Evolutionary conservation across 2,113 vertebrate species (phyloP), one percentile per base, ranked within the genome.

Genomic region (Myiagra hebetior): DNA sequence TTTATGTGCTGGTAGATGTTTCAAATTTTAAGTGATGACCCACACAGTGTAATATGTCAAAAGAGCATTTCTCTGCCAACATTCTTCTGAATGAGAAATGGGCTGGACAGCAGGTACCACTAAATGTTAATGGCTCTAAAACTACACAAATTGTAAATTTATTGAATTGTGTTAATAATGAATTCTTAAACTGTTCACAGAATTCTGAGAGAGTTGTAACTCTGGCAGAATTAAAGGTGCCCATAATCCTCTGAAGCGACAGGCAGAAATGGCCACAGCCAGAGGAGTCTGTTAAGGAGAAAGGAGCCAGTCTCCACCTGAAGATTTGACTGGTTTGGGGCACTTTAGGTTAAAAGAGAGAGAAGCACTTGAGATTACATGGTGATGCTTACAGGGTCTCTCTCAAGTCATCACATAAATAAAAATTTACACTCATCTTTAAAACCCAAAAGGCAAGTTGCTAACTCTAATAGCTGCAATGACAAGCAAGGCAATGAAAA

Each of bases 71-170:
- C 91, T 95, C 95, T 97, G 91, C 64, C 87, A 95, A 97, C 92
- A 84, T 94, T 96, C 94, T 93, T 96, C 94, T 97, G 95, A 96
- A 97, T 97, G 96, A 98, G 86, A 81, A 98, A 98, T 97, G 96
- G 96, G 91, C 92, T 92, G 95, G 91, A 79, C 62, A 97, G 93
- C 96, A 95, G 93, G 94, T 96, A 91, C 92, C 90, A 73, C 96
- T 96, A 98, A 98, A 98, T 97, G 97, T 98, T 97, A 98, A 98
- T 97, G 90, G 95, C 85, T 93, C 83, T 96, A 91, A 97, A 97
- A 92, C 95, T 97, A 97, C 88, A 97, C 96, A 98, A 97, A 97
- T 97, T 96, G 95, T 96, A 98, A 97, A 97, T 97, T 95, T 98
- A 98, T 97, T 94, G 88, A 96, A 97, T 95, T 97, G 77, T 93